Conservation (phyloP, 1,140 invertebrate genomes). For the Philotrypesis tridentata region DNA sequence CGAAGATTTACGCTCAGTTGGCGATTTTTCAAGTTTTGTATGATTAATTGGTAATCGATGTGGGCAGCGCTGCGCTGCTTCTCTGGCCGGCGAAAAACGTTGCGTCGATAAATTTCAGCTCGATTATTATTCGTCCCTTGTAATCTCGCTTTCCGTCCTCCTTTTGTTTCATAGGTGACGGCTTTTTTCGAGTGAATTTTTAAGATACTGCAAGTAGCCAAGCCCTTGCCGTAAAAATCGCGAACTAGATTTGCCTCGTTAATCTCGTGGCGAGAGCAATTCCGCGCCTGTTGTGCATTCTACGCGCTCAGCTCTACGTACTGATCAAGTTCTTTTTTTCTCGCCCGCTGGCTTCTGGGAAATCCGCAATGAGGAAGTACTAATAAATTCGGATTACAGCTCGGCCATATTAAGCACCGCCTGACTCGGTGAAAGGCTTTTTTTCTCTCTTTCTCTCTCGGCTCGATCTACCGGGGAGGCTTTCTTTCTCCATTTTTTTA, state of each 20-base stretch:
- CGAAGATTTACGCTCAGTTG: neutral
- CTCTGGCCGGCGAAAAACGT: constrained; percentile 1
- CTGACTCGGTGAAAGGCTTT: neutral
- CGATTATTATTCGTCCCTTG: neutral
- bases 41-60: neutral
- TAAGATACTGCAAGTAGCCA: neutral
- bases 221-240: neutral
- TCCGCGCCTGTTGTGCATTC: constrained; percentile 1
- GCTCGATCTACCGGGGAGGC: no score
- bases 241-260: constrained; percentile 31
- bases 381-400: constrained; percentile 40
- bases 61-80: neutral
- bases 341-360: neutral
- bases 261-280: constrained; percentile 7
- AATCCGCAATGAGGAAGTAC: constrained; percentile 15
- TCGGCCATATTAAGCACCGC: constrained; percentile 14
- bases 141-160: neutral
- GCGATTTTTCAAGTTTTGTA: neutral
- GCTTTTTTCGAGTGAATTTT: constrained; percentile 1
- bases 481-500: neutral
- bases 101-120: constrained; percentile 3
- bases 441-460: neutral
- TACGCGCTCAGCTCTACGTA: neutral
- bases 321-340: constrained; percentile 23
- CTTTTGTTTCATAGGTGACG: no score